Evolutionary conservation across 2,888 invertebrate genomes (phyloP).

Genomic region (Tuberolachnus salignus): DNA sequence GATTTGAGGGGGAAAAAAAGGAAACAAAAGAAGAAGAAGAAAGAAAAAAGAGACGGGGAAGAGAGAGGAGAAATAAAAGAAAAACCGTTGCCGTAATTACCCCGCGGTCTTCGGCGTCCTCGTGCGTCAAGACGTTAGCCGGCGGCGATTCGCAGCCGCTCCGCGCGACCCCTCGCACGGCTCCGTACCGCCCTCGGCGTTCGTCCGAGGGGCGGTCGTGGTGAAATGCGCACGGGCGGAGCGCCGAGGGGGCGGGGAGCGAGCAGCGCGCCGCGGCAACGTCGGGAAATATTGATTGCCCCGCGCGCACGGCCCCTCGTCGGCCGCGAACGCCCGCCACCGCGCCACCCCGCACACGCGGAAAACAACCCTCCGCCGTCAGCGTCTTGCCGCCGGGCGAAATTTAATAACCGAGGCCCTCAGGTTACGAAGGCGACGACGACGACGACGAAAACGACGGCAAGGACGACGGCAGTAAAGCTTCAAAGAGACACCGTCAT

Average conservation of each 20-base stretch:
- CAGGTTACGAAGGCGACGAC: slow-evolving; percentile 27
- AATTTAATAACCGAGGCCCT: slow-evolving; percentile 53
- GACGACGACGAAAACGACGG: background rate
- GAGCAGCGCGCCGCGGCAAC: slow-evolving; percentile 43
- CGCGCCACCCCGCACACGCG: slow-evolving; percentile 21
- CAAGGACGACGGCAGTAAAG: no score
- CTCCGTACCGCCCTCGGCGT: no score
- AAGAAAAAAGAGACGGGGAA: background rate
- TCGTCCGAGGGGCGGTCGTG: no score
- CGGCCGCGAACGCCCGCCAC: background rate
- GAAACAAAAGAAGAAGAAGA: background rate
- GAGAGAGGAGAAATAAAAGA: background rate
- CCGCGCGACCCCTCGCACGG: no score
- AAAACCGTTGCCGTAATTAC: slow-evolving; percentile 40
- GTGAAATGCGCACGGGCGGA: no score
- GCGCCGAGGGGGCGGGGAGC: background rate
- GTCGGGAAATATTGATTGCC: slow-evolving; percentile 56
- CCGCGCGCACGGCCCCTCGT: slow-evolving; percentile 21
- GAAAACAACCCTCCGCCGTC: slow-evolving; percentile 27
- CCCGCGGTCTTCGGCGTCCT: slow-evolving; percentile 29
- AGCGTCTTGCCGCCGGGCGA: slow-evolving; percentile 41
- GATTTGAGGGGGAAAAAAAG: background rate
- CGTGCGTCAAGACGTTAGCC: slow-evolving; percentile 39
- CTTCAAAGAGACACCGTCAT: background rate
- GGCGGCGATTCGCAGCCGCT: no score